Evolutionary conservation across 2,797 vertebrate species (phyloP), one percentile per base, ranked within the genome.

Genomic region (Tapera naevia): DNA sequence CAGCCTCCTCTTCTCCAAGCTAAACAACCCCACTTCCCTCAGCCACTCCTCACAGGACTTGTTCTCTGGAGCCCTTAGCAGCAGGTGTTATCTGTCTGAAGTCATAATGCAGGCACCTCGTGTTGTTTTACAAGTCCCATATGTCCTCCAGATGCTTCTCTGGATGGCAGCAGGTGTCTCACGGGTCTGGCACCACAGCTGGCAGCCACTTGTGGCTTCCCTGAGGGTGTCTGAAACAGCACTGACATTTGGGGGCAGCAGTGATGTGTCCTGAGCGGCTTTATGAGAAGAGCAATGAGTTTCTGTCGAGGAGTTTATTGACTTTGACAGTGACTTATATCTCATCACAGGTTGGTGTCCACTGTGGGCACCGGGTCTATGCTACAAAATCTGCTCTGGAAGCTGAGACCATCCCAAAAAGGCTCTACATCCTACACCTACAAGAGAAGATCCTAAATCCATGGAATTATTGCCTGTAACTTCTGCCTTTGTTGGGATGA

Each of bases 341-440:
- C 60, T 76, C 53, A 74, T 28, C 37, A 25, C 8, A 35, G 27
- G 48, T 56, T 35, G 37, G 17, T 35, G 15, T 30, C 0, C 1
- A 32, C 57, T 37, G 19, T 4, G 7, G 41, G 8, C 2, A 2
- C 30, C 60, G 30, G 1, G 2, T 45, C 57, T 57, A 39, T 2
- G 4, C 33, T 65, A 23, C 9, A 24, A 30, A 48, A 15, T 27
- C n/a, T 13, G 7, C 11, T 54, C 43, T 54, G 35, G 35, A 73
- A 19, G 14, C 62, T 19, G 11, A 70, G n/a, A 72, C 13, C 12
- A 22, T 39, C 41, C 39, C n/a, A n/a, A 19, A 43, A 80, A 76
- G 41, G 7, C 3, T 76, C 25, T 45, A 5, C 45, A 32, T 27
- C 39, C 35, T 41, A 25, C 45, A 37, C 17, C 1, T 28, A 35